Conservation (phyloP, 2,113 vertebrate genomes). For the Hyla sarda region DNA sequence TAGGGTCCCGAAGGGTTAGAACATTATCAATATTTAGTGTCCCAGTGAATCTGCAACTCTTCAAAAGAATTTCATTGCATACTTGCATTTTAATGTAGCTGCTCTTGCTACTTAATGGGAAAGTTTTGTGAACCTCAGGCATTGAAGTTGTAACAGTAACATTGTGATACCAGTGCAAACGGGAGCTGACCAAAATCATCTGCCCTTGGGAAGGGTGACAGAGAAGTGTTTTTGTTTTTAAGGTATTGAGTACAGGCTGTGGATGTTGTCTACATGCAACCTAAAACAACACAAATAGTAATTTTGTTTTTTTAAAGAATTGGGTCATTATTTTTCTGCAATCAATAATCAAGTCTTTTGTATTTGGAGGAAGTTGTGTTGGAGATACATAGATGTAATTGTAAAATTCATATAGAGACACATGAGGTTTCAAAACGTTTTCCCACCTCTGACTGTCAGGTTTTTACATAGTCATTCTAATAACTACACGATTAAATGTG, state of each 20-base stretch:
- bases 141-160: neutral
- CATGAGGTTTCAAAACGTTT: constrained; percentile 8
- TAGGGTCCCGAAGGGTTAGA: too few species aligned
- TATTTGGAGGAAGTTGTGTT: constrained; percentile 16
- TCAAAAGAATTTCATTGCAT: neutral
- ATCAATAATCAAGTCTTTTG: constrained; percentile 14
- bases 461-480: neutral
- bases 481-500: neutral
- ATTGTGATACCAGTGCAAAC: neutral
- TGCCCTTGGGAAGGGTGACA: neutral
- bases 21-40: too few species aligned
- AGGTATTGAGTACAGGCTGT: neutral
- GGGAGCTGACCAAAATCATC: neutral
- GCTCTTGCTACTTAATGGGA: neutral
- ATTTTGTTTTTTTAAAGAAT: constrained; percentile 6
- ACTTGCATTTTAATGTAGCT: neutral
- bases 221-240: neutral
- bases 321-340: neutral
- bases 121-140: neutral
- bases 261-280: neutral
- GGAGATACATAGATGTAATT: constrained; percentile 19
- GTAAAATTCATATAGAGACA: constrained; percentile 30
- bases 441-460: neutral
- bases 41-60: neutral
- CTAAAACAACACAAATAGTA: neutral